A percentile compares a stretch with the other conserved stretches of the same genome.
phyloP scores from a whole-genome alignment of 2,888 invertebrate genomes.

The Hoplodrina ambigua region DNA sequence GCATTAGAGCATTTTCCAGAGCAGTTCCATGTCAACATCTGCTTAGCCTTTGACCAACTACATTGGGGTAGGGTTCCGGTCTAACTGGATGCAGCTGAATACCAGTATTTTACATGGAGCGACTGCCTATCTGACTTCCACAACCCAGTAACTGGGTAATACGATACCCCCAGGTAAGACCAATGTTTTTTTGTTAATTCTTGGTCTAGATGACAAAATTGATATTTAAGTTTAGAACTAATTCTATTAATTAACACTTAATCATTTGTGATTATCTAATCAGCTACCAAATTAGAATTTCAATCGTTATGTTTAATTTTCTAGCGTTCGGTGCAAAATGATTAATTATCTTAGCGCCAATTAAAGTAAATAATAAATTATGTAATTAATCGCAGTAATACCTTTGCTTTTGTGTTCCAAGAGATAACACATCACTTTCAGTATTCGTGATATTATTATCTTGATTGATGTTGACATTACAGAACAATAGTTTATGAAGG shows the following conservation, averaged over 20 bases:
- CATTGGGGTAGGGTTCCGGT: too few species aligned
- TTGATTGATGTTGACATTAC: not conserved
- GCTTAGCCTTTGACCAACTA: too few species aligned
- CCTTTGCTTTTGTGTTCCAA: constrained; percentile 19
- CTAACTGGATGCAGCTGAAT: too few species aligned
- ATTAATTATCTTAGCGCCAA: constrained; percentile 14
- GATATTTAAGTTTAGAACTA: not conserved
- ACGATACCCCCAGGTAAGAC: too few species aligned
- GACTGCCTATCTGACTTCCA: too few species aligned
- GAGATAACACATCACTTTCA: constrained; percentile 20
- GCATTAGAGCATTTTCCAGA: too few species aligned
- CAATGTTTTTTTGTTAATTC: not conserved
- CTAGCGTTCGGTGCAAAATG: not conserved
- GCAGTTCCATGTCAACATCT: too few species aligned
- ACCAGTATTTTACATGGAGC: too few species aligned
- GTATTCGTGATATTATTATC: constrained; percentile 16
- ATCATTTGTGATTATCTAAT: constrained; percentile 2
- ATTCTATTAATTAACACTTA: not conserved
- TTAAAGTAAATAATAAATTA: constrained; percentile 2
- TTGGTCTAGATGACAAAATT: not conserved
- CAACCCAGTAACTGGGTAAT: too few species aligned
- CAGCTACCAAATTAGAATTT: not conserved
- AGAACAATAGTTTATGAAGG: constrained; percentile 9
- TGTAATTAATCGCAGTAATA: constrained; percentile 11
- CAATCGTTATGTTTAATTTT: not conserved